A percentile compares a stretch with the other conserved stretches of the same genome.
Conservation (phyloP, 2,888 invertebrate genomes). For the Bimastos eiseni region DNA sequence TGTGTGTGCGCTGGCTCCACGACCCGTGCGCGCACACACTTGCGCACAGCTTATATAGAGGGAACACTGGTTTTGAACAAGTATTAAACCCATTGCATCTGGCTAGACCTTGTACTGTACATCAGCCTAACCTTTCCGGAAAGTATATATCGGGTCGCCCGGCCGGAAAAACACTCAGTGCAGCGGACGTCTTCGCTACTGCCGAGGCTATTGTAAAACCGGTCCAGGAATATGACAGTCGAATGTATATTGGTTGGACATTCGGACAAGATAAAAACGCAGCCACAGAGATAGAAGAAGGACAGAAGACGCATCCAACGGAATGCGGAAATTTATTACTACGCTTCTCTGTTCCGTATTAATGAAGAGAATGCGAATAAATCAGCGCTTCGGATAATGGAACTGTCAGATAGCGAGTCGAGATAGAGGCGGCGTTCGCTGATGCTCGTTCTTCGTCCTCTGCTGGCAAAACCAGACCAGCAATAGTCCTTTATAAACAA, state of each 20-base stretch:
- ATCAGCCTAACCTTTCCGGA: not conserved
- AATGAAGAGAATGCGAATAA: not conserved
- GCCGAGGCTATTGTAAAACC: not conserved
- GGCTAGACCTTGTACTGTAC: not conserved
- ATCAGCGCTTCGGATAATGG: not conserved
- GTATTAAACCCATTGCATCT: not conserved
- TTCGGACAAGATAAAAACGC: not conserved
- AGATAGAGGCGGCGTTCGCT: not conserved
- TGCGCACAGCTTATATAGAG: too few species aligned
- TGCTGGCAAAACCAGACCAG: not conserved
- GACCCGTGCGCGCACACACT: too few species aligned
- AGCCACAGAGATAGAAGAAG: not conserved
- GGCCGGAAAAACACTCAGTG: not conserved
- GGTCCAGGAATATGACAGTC: not conserved
- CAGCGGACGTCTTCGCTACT: not conserved
- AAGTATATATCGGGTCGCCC: not conserved
- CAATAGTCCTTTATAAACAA: not conserved
- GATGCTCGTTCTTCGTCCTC: too few species aligned
- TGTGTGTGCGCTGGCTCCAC: too few species aligned
- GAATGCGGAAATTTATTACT: not conserved
- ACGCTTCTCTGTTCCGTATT: not conserved
- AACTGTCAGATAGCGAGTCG: slow-evolving; percentile 7
- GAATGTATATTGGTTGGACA: not conserved
- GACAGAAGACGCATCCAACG: not conserved
- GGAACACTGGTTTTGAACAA: too few species aligned